Evolutionary conservation across 2,113 vertebrate genomes (phyloP).

Genomic region (Corythornis cristatus): DNA sequence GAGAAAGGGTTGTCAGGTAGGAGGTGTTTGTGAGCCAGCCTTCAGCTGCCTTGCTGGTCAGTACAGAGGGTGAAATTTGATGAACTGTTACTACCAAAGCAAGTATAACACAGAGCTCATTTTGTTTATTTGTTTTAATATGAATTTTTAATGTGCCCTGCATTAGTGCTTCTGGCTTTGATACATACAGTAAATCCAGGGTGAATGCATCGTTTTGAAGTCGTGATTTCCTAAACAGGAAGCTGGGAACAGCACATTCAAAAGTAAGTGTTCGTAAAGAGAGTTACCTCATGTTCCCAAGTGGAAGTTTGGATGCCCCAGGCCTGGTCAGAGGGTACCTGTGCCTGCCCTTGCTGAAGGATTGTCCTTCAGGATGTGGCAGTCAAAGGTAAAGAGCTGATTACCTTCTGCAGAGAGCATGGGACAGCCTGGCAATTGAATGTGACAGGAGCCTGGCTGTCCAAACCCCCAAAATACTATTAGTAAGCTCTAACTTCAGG

Average conservation of each 20-base stretch:
- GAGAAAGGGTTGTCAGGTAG: neutral
- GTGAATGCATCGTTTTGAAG: neutral
- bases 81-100: neutral
- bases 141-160: neutral
- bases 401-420: neutral
- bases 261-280: neutral
- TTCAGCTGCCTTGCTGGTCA: neutral
- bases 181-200: neutral
- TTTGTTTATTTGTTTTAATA: neutral
- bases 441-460: neutral
- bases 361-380: neutral
- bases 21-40: neutral
- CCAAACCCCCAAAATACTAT: neutral
- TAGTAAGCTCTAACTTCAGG: neutral
- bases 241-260: neutral
- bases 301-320: neutral
- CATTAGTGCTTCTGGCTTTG: neutral
- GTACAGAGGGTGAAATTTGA: neutral
- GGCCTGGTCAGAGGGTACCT: neutral
- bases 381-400: fast-evolving
- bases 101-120: neutral
- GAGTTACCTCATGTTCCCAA: neutral
- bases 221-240: neutral
- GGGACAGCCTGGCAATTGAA: neutral
- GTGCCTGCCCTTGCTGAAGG: neutral